Evolutionary conservation across 2,797 vertebrate genomes (phyloP).

Genomic region (Alcedo quadribrachys): DNA sequence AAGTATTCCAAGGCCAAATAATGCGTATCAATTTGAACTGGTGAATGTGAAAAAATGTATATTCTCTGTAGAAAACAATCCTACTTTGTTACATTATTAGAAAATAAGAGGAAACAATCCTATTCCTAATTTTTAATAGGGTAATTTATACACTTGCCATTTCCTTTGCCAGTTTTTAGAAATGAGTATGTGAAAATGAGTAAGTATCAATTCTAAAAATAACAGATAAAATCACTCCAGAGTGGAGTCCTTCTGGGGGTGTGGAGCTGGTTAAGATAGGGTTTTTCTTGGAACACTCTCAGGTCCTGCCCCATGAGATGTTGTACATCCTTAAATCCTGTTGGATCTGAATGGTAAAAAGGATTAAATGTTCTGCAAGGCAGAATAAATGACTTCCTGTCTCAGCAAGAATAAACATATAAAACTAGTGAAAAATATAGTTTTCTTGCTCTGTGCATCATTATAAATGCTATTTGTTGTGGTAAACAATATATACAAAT

Average conservation of each 20-base stretch:
- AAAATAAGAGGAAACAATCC: not conserved
- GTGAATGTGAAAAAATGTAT: not conserved
- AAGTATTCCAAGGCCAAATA: not conserved
- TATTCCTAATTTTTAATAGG: not conserved
- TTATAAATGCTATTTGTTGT: slow-evolving; percentile 48
- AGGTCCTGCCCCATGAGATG: not conserved
- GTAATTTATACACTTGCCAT: not conserved
- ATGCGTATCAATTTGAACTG: not conserved
- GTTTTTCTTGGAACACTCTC: not conserved
- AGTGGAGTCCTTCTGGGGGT: not conserved
- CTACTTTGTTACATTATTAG: not conserved
- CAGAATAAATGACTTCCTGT: slow-evolving; percentile 23
- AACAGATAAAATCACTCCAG: slow-evolving; percentile 10
- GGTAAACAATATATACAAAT: slow-evolving; percentile 52
- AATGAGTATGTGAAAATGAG: not conserved
- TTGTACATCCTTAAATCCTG: not conserved
- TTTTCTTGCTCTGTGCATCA: slow-evolving; percentile 29
- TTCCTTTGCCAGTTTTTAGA: not conserved
- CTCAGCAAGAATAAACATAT: slow-evolving; percentile 33
- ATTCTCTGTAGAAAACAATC: not conserved
- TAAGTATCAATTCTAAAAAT: slow-evolving; percentile 19
- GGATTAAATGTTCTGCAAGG: slow-evolving; percentile 43
- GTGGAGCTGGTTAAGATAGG: not conserved
- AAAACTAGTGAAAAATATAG: not conserved
- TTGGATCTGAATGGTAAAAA: slow-evolving; percentile 35